phyloP scores from a whole-genome alignment of 2,113 vertebrate genomes.

The Corydoras sp. region DNA sequence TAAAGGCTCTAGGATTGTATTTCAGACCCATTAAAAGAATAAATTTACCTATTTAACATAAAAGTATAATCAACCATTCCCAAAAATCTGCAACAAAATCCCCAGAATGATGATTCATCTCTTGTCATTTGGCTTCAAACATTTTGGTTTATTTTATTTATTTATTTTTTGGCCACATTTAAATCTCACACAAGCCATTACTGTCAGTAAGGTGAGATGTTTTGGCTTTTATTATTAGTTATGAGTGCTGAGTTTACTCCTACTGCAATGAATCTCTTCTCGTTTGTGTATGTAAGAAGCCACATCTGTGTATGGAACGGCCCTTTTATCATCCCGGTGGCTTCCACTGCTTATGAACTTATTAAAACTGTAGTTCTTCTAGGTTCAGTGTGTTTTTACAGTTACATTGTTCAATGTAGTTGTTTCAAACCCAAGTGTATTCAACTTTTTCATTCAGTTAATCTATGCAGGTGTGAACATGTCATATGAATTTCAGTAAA shows the following conservation, averaged over 20 bases:
- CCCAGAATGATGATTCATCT: conserved; percentile 32
- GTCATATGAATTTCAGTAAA: neutral
- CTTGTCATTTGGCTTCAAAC: conserved; percentile 21
- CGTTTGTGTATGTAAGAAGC: conserved; percentile 25
- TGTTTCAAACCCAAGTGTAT: neutral
- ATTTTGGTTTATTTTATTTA: conserved; percentile 5
- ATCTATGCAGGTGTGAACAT: conserved; percentile 11
- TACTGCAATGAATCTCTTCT: conserved; percentile 34
- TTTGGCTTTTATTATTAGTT: conserved; percentile 46
- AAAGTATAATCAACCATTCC: conserved; percentile 30
- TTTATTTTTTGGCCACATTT: conserved; percentile 18
- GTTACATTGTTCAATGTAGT: neutral
- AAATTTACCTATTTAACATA: conserved; percentile 18
- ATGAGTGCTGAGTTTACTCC: conserved; percentile 41
- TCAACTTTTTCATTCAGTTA: conserved; percentile 1
- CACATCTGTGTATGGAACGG: conserved; percentile 13
- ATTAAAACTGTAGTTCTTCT: neutral
- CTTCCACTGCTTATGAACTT: conserved; percentile 9
- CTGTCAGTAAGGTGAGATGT: conserved; percentile 44
- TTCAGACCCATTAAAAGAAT: conserved; percentile 31
- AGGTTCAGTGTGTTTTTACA: no score
- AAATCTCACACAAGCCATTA: conserved; percentile 45
- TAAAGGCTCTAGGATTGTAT: conserved; percentile 12
- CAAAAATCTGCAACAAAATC: conserved; percentile 38
- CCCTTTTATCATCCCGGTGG: conserved; percentile 23